Evolutionary conservation across 2,113 vertebrate genomes (phyloP).

Genomic region (Felis chaus): DNA sequence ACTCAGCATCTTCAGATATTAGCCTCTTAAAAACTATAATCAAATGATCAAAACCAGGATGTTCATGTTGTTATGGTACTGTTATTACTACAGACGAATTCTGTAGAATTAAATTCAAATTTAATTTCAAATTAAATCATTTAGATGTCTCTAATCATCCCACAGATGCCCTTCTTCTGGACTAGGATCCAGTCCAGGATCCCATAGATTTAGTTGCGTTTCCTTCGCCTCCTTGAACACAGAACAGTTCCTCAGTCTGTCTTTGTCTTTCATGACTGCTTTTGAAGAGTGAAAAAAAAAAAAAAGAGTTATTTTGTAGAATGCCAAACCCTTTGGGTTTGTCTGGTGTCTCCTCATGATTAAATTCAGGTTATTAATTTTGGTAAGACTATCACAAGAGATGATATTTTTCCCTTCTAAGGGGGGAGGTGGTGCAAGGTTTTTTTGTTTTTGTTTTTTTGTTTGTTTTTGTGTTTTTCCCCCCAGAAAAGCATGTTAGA

Average conservation of each 20-base stretch:
- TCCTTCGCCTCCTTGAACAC: not conserved
- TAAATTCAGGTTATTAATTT: constrained; percentile 2
- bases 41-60: not conserved
- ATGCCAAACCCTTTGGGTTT: not conserved
- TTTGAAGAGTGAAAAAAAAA: not conserved
- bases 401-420: not conserved
- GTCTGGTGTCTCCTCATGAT: not conserved
- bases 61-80: not conserved
- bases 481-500: not conserved
- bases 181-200: not conserved
- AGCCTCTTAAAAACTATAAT: not conserved
- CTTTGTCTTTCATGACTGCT: not conserved
- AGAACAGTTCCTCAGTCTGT: not conserved
- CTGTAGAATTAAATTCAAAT: not conserved
- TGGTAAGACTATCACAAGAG: not conserved
- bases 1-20: not conserved
- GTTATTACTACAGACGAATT: not conserved
- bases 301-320: not conserved
- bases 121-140: constrained; percentile 32
- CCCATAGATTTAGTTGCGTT: not conserved
- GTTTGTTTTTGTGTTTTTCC: too few relatives aligned
- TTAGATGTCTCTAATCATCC: not conserved
- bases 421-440: not conserved
- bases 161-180: not conserved
- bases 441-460: not conserved